Evolutionary conservation across 2,113 vertebrate genomes (phyloP).

Genomic region (Gopherus flavomarginatus): DNA sequence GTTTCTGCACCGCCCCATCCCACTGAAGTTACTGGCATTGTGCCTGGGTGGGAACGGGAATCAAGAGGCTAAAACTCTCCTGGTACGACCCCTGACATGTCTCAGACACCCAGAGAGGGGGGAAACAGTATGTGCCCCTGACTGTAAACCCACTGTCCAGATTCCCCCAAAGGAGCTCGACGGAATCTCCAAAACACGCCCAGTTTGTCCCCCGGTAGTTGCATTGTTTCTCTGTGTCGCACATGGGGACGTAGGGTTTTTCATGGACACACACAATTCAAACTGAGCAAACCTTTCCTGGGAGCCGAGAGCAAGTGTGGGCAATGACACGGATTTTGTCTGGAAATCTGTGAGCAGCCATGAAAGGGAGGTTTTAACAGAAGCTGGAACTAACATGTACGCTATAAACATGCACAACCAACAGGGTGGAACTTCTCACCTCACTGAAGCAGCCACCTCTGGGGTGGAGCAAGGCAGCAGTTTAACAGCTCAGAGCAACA

Average conservation of each 20-base stretch:
- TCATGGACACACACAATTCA: not conserved
- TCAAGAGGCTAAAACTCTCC: too few relatives aligned
- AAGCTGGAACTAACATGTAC: not conserved
- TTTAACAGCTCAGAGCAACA: not conserved
- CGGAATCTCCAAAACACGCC: too few relatives aligned
- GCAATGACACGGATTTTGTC: not conserved
- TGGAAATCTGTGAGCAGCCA: not conserved
- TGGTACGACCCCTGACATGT: too few relatives aligned
- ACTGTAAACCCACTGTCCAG: too few relatives aligned
- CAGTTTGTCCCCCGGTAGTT: too few relatives aligned
- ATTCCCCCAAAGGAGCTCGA: too few relatives aligned
- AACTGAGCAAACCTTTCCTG: not conserved
- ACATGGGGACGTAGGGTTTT: not conserved
- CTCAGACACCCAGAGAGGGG: too few relatives aligned
- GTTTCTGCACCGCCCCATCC: too few relatives aligned
- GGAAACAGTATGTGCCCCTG: too few relatives aligned
- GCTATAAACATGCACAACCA: not conserved
- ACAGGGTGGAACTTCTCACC: not conserved
- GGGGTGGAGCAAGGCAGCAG: not conserved
- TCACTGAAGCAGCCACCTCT: not conserved
- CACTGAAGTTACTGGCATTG: too few relatives aligned
- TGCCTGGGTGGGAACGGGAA: too few relatives aligned
- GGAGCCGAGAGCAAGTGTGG: not conserved
- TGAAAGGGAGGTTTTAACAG: not conserved
- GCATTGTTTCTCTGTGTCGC: not conserved